phyloP scores from a whole-genome alignment of 2,888 invertebrate species.

The Plagiodera versicolora region DNA sequence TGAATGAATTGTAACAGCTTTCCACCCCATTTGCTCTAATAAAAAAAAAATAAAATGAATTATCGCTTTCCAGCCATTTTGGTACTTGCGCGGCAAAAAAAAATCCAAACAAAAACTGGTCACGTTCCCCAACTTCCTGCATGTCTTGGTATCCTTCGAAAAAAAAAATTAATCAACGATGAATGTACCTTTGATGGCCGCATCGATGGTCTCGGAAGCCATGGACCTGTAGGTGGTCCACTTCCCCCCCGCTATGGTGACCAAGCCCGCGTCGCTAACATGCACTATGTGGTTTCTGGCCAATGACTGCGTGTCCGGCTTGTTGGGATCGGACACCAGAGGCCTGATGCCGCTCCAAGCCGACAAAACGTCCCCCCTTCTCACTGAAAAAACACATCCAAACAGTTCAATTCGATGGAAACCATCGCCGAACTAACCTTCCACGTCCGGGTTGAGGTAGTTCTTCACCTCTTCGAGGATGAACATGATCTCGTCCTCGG shows the following conservation, averaged over 20 bases:
- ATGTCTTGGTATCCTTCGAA: too few relatives aligned
- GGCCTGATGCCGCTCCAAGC: constrained; percentile 99
- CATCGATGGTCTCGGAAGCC: constrained; percentile 96
- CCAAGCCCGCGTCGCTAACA: constrained; percentile 83
- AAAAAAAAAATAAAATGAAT: too few relatives aligned
- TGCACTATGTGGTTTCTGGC: constrained; percentile 99
- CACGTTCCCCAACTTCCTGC: too few relatives aligned
- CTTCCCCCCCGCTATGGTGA: constrained; percentile 99
- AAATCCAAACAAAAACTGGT: too few relatives aligned
- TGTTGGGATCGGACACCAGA: constrained; percentile 95
- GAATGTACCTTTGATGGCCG: constrained; percentile 74
- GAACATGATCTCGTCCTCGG: constrained; percentile 97
- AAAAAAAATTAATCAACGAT: too few relatives aligned
- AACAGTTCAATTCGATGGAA: neutral
- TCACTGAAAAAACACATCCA: constrained; percentile 59
- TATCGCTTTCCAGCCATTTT: too few relatives aligned
- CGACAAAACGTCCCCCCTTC: constrained; percentile 96
- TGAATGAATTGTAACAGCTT: too few relatives aligned
- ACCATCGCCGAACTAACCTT: constrained; percentile 61
- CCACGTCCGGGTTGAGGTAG: constrained; percentile 93
- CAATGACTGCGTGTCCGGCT: constrained; percentile 93
- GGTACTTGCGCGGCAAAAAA: too few relatives aligned
- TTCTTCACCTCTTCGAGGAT: constrained; percentile 96
- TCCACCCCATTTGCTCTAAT: too few relatives aligned
- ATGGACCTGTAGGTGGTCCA: constrained; percentile 99